Base-by-base conservation (phyloP, 2,113 vertebrate genomes). In the Mastomys coucha region DNA sequence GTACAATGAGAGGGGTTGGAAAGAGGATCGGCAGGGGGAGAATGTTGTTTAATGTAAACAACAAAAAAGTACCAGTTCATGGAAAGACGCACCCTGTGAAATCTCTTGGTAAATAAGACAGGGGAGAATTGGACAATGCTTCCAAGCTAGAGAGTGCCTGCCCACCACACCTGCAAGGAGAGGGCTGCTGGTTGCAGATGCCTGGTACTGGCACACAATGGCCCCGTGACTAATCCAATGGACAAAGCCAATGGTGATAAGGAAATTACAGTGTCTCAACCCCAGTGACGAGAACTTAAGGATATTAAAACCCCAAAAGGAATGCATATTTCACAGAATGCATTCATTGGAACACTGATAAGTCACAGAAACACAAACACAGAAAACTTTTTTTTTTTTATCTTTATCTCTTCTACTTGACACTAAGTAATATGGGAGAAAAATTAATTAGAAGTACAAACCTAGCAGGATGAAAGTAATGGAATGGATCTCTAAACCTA, bases 381-480 rank as follows among this genome's bases (percentile, higher is more conserved):
- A 88, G 70, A 91, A 91, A 89, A 69, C 19, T 69, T 0, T 24
- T 58, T 86, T 92, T 77, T 14, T 3, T 14, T 63, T 1, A 75
- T 76, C 63, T 63, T 70, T 6, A 91, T 88, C 69, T 94, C 22
- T 89, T 88, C 81, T 70, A 87, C 93, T 94, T 91, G 94, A 92
- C 91, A 58, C 36, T n/a, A 93, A 95, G 60, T 69, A 91, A 86
- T 91, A 56, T 6, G 3, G 36, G 39, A 5, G 39, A 72, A 94
- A 92, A 94, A 95, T 88, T 95, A 95, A 95, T 96, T 85, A 93
- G 20, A 92, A 95, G 63, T 80, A 26, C 88, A 85, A 94, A 94
- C 36, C 39, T 94, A 91, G 76, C 73, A 89, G 72, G 20, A 58
- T 95, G n/a, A 96, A 91, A 95, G 85, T 70, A 28, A 89, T 75